phyloP scores from a whole-genome alignment of 2,797 vertebrate species.

The Labroides dimidiatus region DNA sequence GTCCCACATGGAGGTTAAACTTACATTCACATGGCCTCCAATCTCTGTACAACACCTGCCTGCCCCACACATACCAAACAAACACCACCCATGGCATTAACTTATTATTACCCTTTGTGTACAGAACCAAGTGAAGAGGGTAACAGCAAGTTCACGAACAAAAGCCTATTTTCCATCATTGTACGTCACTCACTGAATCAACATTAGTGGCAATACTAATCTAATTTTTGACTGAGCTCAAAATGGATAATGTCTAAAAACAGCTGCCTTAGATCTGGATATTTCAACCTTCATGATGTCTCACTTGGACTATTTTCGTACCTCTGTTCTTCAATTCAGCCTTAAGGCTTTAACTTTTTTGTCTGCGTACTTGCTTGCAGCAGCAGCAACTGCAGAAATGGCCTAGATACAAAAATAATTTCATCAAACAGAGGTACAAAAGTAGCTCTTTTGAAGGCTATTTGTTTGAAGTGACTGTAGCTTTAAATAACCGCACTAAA shows the following conservation, averaged over 20 bases:
- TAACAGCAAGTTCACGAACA: slow-evolving; percentile 1
- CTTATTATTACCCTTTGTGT: slow-evolving; percentile 19
- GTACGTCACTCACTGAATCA: neutral
- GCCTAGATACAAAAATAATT: slow-evolving; percentile 1
- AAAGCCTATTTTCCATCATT: neutral
- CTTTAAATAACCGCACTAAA: neutral
- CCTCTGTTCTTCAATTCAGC: neutral
- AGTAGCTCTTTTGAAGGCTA: neutral
- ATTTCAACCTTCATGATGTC: neutral
- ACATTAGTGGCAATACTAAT: neutral
- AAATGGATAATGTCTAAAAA: neutral
- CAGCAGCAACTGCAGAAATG: neutral
- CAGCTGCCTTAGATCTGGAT: neutral
- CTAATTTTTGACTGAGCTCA: neutral
- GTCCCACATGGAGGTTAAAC: slow-evolving; percentile 43
- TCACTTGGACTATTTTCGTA: neutral
- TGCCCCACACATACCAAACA: slow-evolving; percentile 21
- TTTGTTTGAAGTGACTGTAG: neutral
- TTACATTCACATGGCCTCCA: slow-evolving; percentile 28
- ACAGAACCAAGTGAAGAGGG: neutral
- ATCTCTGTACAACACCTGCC: slow-evolving; percentile 14
- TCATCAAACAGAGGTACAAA: neutral
- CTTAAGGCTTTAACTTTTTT: neutral
- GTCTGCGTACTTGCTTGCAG: neutral
- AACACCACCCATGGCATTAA: slow-evolving; percentile 24